phyloP scores from a whole-genome alignment of 2,113 vertebrate species.

The Sylvietta virens region DNA sequence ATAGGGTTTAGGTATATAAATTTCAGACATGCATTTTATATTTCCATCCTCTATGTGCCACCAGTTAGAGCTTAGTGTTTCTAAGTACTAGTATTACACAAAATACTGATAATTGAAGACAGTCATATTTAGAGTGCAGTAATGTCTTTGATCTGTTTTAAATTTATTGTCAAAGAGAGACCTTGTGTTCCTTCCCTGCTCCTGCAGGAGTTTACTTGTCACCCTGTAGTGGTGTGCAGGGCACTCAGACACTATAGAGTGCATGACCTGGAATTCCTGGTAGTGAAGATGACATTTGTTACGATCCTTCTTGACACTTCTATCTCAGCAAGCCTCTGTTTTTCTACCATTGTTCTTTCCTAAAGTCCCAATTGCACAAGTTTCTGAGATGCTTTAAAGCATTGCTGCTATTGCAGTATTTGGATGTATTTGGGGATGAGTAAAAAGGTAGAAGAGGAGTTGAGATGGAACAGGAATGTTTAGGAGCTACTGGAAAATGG shows the following conservation, averaged over 20 bases:
- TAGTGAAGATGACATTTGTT: not conserved
- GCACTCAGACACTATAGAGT: not conserved
- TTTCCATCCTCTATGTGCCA: not conserved
- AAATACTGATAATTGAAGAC: not conserved
- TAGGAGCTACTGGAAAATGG: not conserved
- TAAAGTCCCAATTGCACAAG: not conserved
- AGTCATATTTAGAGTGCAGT: not conserved
- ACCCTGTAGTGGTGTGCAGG: not conserved
- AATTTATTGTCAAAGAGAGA: not conserved
- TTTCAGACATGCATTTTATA: not conserved
- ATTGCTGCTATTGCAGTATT: not conserved
- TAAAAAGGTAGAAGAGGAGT: not conserved
- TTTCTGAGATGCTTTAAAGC: not conserved
- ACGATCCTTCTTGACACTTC: not conserved
- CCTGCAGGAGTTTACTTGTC: not conserved
- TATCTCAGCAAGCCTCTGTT: not conserved
- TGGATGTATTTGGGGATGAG: not conserved
- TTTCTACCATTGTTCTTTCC: not conserved
- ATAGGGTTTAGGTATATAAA: not conserved
- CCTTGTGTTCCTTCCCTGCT: fast-evolving
- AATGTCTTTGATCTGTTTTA: not conserved
- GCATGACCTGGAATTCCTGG: not conserved
- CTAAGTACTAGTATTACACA: not conserved
- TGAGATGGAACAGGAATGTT: not conserved
- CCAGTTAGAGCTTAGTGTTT: not conserved